phyloP scores from a whole-genome alignment of 2,888 invertebrate species.

The Seira musarum region DNA sequence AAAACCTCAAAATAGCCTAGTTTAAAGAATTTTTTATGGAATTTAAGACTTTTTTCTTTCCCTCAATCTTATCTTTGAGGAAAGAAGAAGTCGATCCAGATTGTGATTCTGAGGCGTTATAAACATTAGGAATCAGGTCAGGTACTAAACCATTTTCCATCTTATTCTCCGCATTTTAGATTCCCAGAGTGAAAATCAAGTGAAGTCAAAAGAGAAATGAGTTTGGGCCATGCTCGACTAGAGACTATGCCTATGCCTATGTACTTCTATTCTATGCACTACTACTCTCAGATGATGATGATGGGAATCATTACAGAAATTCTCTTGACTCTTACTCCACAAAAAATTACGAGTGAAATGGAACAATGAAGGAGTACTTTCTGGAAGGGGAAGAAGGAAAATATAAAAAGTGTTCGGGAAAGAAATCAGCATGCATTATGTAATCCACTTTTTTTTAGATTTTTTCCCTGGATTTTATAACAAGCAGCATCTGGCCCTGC shows the following conservation, averaged over 20 bases:
- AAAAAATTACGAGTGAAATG: not conserved
- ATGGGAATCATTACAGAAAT: constrained; percentile 18
- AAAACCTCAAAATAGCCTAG: constrained; percentile 24
- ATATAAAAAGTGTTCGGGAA: not conserved
- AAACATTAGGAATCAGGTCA: constrained; percentile 47
- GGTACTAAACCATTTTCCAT: constrained; percentile 31
- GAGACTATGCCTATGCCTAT: not conserved
- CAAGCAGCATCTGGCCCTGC: constrained; percentile 10
- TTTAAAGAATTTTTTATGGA: not conserved
- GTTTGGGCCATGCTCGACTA: constrained; percentile 17
- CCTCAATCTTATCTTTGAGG: constrained; percentile 10
- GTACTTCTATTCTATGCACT: not conserved
- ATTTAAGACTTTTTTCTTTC: constrained; percentile 9
- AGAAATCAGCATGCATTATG: constrained; percentile 20
- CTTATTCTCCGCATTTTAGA: constrained; percentile 17
- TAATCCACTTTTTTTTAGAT: constrained; percentile 6
- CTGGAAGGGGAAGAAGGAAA: not conserved
- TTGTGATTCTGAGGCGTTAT: constrained; percentile 29
- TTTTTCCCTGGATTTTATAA: not conserved
- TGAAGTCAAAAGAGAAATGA: constrained; percentile 19
- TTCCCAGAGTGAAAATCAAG: constrained; percentile 21
- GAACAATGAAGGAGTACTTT: constrained; percentile 1
- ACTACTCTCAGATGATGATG: constrained; percentile 2
- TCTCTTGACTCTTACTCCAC: not conserved
- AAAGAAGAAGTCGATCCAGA: constrained; percentile 10